Evolutionary conservation across 1,140 invertebrate genomes (phyloP).

Genomic region (Pomacea maculata): DNA sequence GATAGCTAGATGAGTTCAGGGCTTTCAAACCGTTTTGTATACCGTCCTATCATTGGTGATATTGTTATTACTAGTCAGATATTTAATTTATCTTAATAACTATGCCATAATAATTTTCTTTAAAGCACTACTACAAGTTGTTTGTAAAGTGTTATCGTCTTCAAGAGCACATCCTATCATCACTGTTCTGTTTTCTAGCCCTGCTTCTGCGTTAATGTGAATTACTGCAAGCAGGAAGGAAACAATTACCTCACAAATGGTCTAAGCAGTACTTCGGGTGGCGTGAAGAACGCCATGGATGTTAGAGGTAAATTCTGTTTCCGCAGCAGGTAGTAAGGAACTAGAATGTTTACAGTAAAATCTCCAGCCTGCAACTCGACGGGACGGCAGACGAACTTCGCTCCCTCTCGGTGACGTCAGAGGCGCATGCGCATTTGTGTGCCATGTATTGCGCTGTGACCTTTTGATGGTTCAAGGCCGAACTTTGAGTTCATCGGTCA

Average conservation of each 20-base stretch:
- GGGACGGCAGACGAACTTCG: too few relatives aligned
- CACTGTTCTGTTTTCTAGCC: background rate
- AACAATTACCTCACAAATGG: conserved; percentile 20
- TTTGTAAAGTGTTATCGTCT: background rate
- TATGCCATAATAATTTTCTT: background rate
- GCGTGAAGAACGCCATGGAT: conserved; percentile 28
- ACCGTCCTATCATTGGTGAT: too few relatives aligned
- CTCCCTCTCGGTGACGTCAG: too few relatives aligned
- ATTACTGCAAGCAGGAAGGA: background rate
- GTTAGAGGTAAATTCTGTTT: background rate
- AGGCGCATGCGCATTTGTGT: too few relatives aligned
- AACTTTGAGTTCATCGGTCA: too few relatives aligned
- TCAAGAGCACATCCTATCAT: background rate
- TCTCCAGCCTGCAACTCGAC: background rate
- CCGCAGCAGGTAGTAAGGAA: background rate
- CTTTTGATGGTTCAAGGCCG: too few relatives aligned
- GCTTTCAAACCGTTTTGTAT: too few relatives aligned
- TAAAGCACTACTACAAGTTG: background rate
- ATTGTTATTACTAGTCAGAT: background rate
- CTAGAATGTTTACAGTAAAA: background rate
- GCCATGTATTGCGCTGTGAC: too few relatives aligned
- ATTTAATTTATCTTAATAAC: background rate
- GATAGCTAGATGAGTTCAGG: too few relatives aligned
- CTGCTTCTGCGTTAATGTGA: background rate
- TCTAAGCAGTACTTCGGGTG: conserved; percentile 28